Evolutionary conservation across 1,140 invertebrate genomes (phyloP).

Genomic region (Drosophila virilis): DNA sequence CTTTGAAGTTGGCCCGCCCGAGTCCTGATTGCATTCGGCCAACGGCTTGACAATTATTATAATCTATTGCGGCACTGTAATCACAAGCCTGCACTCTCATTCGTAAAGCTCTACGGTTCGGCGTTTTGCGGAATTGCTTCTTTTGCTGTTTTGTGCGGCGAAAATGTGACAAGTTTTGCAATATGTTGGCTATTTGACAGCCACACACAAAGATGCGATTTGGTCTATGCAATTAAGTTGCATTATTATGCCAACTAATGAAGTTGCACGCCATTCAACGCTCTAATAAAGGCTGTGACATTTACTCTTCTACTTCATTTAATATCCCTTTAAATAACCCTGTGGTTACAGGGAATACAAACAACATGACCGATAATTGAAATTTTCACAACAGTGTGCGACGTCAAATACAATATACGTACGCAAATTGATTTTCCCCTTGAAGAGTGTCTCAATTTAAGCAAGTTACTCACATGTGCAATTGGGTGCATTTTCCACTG

Average conservation of each 20-base stretch:
- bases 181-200: not conserved
- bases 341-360: too few species aligned
- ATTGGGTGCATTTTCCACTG: too few species aligned
- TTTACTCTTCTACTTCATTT: too few species aligned
- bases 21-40: conserved; percentile 46
- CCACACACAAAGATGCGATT: not conserved
- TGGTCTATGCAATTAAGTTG: not conserved
- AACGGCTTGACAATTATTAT: conserved; percentile 48
- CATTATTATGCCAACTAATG: not conserved
- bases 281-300: too few species aligned
- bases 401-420: too few species aligned
- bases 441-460: too few species aligned
- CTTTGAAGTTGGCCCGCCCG: conserved; percentile 50
- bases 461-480: too few species aligned
- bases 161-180: not conserved
- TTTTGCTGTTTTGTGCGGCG: not conserved
- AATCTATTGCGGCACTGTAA: conserved; percentile 2
- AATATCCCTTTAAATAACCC: too few species aligned
- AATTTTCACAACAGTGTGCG: too few species aligned
- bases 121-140: not conserved
- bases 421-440: too few species aligned
- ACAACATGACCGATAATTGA: too few species aligned
- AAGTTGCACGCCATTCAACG: not conserved
- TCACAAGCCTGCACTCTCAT: conserved; percentile 3
- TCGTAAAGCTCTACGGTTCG: not conserved